A percentile compares a stretch with the other conserved stretches of the same genome.
Conservation (phyloP, 2,113 vertebrate genomes). For the Suricata suricatta region DNA sequence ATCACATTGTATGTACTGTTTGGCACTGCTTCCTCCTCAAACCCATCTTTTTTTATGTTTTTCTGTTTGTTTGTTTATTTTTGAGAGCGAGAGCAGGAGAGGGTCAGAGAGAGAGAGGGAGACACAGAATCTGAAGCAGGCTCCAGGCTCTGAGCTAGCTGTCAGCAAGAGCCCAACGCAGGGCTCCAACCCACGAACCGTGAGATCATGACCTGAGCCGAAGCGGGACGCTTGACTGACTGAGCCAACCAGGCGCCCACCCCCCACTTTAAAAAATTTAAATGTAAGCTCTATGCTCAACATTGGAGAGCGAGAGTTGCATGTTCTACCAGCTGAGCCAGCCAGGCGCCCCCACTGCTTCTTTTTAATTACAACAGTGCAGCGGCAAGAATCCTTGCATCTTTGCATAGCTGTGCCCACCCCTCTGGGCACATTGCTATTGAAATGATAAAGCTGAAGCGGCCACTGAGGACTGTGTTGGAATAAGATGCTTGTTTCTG, state of each 20-base stretch:
- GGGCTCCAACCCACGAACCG: too few relatives aligned
- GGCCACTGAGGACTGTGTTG: fast-evolving
- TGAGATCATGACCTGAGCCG: too few relatives aligned
- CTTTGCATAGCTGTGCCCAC: background rate
- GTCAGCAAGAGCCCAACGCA: too few relatives aligned
- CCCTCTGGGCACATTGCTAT: background rate
- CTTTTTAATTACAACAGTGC: background rate
- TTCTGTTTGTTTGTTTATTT: too few relatives aligned
- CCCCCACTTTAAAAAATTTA: too few relatives aligned
- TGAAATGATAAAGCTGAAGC: background rate
- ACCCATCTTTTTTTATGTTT: too few relatives aligned
- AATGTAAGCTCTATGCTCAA: background rate
- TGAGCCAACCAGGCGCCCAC: too few relatives aligned
- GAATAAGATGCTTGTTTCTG: background rate
- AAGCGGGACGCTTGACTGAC: too few relatives aligned
- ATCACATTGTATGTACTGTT: background rate
- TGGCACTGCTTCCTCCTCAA: background rate
- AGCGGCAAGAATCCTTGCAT: background rate
- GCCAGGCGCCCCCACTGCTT: background rate
- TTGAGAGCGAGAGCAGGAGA: too few relatives aligned
- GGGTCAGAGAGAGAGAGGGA: too few relatives aligned
- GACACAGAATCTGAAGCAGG: too few relatives aligned
- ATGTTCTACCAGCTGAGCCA: background rate
- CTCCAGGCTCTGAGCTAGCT: too few relatives aligned
- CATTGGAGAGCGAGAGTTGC: background rate